Conservation (phyloP, 1,140 invertebrate genomes). For the Acromyrmex heyeri region DNA sequence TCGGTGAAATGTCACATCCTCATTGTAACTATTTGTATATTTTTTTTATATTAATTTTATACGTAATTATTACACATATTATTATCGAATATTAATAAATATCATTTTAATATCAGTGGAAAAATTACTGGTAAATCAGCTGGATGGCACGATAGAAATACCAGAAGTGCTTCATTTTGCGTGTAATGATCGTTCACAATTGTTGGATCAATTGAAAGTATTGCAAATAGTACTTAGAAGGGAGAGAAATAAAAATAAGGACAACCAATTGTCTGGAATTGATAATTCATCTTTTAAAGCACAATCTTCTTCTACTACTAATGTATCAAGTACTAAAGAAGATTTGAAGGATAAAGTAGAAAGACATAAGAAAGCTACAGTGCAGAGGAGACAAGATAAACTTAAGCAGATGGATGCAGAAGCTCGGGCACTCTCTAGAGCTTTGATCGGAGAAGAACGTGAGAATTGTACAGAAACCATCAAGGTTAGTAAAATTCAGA, state of each 20-base stretch:
- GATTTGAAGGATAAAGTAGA: constrained; percentile 77
- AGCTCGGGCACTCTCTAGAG: constrained; percentile 50
- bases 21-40: constrained; percentile 88
- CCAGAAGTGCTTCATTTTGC: constrained; percentile 78
- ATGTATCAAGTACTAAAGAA: constrained; percentile 23
- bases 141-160: constrained; percentile 75
- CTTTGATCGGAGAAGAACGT: background rate
- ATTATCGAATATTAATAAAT: background rate
- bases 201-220: constrained; percentile 82
- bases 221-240: constrained; percentile 82
- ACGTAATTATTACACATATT: too few species aligned
- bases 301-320: background rate
- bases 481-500: constrained; percentile 12
- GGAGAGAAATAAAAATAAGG: constrained; percentile 65
- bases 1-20: constrained; percentile 92
- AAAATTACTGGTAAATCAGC: constrained; percentile 77
- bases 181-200: constrained; percentile 77
- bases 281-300: constrained; percentile 29
- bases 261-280: constrained; percentile 9
- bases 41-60: background rate
- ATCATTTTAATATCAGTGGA: constrained; percentile 79
- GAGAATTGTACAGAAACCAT: background rate
- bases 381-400: constrained; percentile 70
- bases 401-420: constrained; percentile 74
- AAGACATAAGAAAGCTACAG: constrained; percentile 71